A percentile compares a stretch with the other conserved stretches of the same genome.
Conservation (phyloP, 2,113 vertebrate species). For the Baryphthengus martii region DNA sequence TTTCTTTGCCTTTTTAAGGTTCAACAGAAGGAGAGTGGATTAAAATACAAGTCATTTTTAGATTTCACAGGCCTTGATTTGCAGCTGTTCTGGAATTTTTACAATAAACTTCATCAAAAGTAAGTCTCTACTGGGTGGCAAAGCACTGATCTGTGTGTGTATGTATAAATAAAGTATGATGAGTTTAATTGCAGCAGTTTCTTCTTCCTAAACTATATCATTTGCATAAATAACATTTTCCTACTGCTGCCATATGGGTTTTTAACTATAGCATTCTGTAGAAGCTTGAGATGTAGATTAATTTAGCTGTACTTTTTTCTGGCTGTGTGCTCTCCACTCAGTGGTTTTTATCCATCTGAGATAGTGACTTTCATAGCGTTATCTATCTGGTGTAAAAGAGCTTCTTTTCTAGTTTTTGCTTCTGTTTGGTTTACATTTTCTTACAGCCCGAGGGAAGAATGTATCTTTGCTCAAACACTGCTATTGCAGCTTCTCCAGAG, state of each 20-base stretch:
- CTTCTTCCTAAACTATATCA: not conserved
- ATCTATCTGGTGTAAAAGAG: not conserved
- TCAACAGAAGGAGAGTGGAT: conserved; percentile 83
- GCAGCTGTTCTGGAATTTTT: conserved; percentile 92
- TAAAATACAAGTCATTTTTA: conserved; percentile 88
- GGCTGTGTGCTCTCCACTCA: not conserved
- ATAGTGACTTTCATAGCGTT: not conserved
- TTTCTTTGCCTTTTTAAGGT: conserved; percentile 65
- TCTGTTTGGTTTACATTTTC: not conserved
- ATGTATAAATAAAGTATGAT: not conserved
- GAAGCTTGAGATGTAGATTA: not conserved
- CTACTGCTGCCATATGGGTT: not conserved
- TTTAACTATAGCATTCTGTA: not conserved
- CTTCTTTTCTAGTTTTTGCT: not conserved
- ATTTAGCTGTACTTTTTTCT: not conserved
- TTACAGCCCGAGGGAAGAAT: conserved; percentile 85
- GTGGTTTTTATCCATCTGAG: not conserved
- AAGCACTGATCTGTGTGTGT: not conserved
- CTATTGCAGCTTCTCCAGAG: conserved; percentile 92
- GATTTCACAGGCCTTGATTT: conserved; percentile 88
- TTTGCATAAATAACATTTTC: conserved; percentile 3
- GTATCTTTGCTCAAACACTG: conserved; percentile 83
- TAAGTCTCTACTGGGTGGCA: conserved; percentile 63
- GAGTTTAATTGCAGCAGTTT: not conserved
- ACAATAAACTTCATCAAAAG: conserved; percentile 90